phyloP scores from a whole-genome alignment of 2,113 vertebrate species.

The Dascyllus trimaculatus region DNA sequence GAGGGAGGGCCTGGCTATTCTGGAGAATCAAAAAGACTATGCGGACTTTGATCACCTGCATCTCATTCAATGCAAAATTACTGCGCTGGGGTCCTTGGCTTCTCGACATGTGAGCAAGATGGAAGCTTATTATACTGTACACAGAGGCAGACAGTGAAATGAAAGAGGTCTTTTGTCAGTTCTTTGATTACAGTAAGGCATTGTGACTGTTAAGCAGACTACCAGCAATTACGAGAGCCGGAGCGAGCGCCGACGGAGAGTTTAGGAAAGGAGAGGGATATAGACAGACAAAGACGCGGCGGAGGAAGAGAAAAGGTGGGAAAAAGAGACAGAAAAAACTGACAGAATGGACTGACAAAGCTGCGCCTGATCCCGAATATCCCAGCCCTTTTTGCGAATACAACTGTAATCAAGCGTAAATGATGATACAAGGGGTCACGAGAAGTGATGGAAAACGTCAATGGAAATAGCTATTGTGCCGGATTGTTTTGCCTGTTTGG shows the following conservation, averaged over 20 bases:
- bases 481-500: slow-evolving; percentile 15
- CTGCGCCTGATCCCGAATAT: slow-evolving; percentile 15
- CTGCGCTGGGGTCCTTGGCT: slow-evolving; percentile 65
- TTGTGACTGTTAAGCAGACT: slow-evolving; percentile 75
- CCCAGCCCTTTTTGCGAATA: not conserved
- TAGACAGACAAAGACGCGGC: slow-evolving; percentile 41
- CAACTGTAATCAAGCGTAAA: slow-evolving; percentile 34
- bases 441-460: slow-evolving; percentile 27
- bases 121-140: slow-evolving; percentile 74
- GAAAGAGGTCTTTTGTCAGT: slow-evolving; percentile 77
- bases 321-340: not conserved
- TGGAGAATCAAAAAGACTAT: slow-evolving; percentile 81
- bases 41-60: slow-evolving; percentile 82
- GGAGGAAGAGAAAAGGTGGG: slow-evolving; percentile 20
- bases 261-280: slow-evolving; percentile 40
- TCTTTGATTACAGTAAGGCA: slow-evolving; percentile 80
- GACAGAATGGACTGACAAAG: slow-evolving; percentile 15
- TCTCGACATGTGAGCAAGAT: slow-evolving; percentile 66
- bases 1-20: slow-evolving; percentile 75
- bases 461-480: not conserved
- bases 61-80: slow-evolving; percentile 76
- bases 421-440: slow-evolving; percentile 24
- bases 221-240: slow-evolving; percentile 59
- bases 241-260: slow-evolving; percentile 38
- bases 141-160: slow-evolving; percentile 73